Conservation (phyloP, 2,797 vertebrate species). For the Pteropus rufus region DNA sequence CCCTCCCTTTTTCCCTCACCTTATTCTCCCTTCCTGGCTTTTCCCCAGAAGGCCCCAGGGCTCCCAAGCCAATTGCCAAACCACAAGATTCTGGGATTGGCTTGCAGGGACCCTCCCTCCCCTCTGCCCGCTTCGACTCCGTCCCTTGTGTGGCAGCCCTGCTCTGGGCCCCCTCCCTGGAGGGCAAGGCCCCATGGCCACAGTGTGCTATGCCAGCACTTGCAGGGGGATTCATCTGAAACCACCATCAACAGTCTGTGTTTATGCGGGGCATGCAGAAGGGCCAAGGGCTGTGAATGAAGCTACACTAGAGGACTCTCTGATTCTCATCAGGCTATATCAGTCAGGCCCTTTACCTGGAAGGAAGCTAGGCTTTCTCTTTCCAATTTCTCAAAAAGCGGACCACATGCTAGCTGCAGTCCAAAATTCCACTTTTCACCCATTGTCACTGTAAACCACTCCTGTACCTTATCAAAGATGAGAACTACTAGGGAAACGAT, state of each 20-base stretch:
- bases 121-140: background rate
- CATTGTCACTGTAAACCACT: background rate
- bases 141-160: background rate
- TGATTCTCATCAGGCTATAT: slow-evolving; percentile 40
- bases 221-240: slow-evolving; percentile 69
- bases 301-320: slow-evolving; percentile 44
- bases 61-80: slow-evolving; percentile 46
- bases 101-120: background rate
- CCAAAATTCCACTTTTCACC: background rate
- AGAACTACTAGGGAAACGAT: background rate
- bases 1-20: background rate
- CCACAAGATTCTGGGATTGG: background rate
- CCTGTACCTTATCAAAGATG: background rate
- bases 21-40: slow-evolving; percentile 8
- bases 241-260: slow-evolving; percentile 56
- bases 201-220: slow-evolving; percentile 31
- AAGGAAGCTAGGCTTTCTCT: slow-evolving; percentile 39
- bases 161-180: background rate
- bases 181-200: background rate
- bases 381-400: background rate
- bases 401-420: slow-evolving; percentile 66
- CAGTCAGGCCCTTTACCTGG: slow-evolving; percentile 66
- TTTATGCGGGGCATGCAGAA: slow-evolving; percentile 65
- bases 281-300: slow-evolving; percentile 63
- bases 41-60: slow-evolving; percentile 21